Percentiles rank a stretch among this genome's conserved stretches.
phyloP scores from a whole-genome alignment of 1,140 invertebrate genomes.

The Hyphantria cunea region DNA sequence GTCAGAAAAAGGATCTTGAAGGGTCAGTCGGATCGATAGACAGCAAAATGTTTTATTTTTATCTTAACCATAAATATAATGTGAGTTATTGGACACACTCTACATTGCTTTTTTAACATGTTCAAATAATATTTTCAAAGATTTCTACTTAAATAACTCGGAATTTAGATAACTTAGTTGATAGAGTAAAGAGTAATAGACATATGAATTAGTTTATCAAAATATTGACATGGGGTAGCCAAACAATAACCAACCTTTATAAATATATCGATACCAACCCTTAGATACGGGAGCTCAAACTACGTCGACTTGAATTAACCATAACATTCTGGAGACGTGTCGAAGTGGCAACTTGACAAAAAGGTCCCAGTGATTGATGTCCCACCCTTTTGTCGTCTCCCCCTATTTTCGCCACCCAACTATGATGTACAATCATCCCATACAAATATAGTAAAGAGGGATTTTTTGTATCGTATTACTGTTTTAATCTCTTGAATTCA shows the following conservation, averaged over 20 bases:
- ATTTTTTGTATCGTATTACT: conserved; percentile 5
- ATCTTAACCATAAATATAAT: no score
- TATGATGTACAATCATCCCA: conserved; percentile 6
- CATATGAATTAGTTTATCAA: no score
- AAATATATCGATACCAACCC: conserved; percentile 10
- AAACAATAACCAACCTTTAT: neutral
- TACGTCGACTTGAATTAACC: conserved; percentile 40
- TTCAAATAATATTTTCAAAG: no score
- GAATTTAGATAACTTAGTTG: no score
- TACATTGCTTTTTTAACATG: no score
- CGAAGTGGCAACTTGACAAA: conserved; percentile 49
- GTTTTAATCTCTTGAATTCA: conserved; percentile 11
- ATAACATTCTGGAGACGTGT: conserved; percentile 44
- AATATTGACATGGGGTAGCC: no score
- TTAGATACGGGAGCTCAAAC: conserved; percentile 10
- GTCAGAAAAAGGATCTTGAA: no score
- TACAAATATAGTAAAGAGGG: conserved; percentile 4
- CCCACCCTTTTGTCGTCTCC: conserved; percentile 15
- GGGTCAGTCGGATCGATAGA: no score
- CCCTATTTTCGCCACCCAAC: conserved; percentile 7
- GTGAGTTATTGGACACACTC: no score
- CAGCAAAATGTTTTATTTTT: no score
- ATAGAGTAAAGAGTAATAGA: no score
- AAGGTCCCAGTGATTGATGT: conserved; percentile 49
- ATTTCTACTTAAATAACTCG: no score